phyloP scores from a whole-genome alignment of 2,797 vertebrate genomes.

The Chaenodraco wilsoni region DNA sequence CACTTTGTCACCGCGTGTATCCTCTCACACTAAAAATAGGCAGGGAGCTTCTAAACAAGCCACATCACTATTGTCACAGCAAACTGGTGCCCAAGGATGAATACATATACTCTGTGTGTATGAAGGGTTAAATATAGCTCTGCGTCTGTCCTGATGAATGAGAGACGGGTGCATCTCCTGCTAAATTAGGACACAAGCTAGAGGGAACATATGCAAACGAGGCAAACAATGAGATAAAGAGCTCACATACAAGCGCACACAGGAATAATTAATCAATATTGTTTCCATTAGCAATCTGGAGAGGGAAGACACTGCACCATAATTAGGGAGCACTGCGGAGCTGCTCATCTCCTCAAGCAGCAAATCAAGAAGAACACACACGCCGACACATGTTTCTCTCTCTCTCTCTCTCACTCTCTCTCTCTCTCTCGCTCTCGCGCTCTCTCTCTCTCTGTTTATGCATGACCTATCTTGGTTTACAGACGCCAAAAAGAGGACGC shows the following conservation, averaged over 20 bases:
- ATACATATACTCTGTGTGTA: constrained; percentile 40
- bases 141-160: constrained; percentile 14
- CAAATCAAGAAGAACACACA: constrained; percentile 58
- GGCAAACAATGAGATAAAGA: constrained; percentile 39
- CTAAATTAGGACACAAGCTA: constrained; percentile 39
- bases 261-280: constrained; percentile 74
- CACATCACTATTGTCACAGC: constrained; percentile 23
- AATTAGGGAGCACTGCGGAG: constrained; percentile 67
- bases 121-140: constrained; percentile 20
- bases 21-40: constrained; percentile 66
- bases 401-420: not conserved
- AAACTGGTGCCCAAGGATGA: constrained; percentile 22
- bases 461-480: constrained; percentile 36
- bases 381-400: not conserved
- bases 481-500: constrained; percentile 53
- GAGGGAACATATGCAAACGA: constrained; percentile 13
- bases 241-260: constrained; percentile 19
- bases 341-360: constrained; percentile 62
- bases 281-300: constrained; percentile 71
- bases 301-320: constrained; percentile 67
- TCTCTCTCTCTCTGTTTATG: constrained; percentile 17
- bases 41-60: constrained; percentile 37
- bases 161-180: constrained; percentile 15
- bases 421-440: not conserved
- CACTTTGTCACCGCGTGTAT: constrained; percentile 43